phyloP scores from a whole-genome alignment of 2,888 invertebrate genomes.

The Sturmia bella region DNA sequence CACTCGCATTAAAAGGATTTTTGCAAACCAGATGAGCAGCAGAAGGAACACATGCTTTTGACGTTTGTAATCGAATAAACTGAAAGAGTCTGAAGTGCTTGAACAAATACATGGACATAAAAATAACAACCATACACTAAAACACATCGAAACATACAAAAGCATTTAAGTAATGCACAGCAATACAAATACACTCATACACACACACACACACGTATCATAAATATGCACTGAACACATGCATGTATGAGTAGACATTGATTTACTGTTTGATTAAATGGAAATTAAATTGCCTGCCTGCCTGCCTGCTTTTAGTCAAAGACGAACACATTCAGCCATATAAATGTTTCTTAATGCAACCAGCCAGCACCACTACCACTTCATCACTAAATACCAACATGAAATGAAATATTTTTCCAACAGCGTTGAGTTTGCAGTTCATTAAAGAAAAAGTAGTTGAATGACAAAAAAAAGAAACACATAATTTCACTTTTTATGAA shows the following conservation, averaged over 20 bases:
- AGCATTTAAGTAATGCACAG: not conserved
- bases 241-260: conserved; percentile 62
- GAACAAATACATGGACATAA: conserved; percentile 9
- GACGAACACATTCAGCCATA: not conserved
- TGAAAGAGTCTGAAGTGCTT: conserved; percentile 47
- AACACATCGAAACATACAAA: conserved; percentile 10
- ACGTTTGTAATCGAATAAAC: conserved; percentile 47
- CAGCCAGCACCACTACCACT: not conserved
- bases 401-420: not conserved
- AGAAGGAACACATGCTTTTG: conserved; percentile 49
- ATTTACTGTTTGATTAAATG: conserved; percentile 66
- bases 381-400: conserved; percentile 16
- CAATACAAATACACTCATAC: not conserved
- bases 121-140: conserved; percentile 12
- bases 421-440: conserved; percentile 4
- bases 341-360: not conserved
- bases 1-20: conserved; percentile 13
- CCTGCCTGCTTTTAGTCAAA: conserved; percentile 26
- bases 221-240: conserved; percentile 1
- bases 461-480: not conserved
- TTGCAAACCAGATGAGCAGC: conserved; percentile 18
- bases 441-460: not conserved
- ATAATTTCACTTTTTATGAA: conserved; percentile 19
- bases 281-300: conserved; percentile 50
- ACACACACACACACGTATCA: not conserved